phyloP scores from a whole-genome alignment of 1,140 invertebrate genomes.

The Yoshiicerus persimilis region DNA sequence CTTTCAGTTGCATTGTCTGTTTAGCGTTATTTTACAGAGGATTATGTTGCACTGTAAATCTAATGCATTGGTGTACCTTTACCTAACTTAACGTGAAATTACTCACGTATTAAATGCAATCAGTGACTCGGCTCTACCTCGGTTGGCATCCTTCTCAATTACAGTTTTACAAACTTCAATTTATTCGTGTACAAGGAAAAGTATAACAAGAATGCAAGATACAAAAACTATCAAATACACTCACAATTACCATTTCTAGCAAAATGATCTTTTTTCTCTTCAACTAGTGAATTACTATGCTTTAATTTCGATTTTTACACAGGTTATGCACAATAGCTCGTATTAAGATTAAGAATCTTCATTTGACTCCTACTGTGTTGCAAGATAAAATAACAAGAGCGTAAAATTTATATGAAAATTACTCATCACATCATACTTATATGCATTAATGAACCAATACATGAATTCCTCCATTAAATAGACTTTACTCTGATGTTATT shows the following conservation, averaged over 20 bases:
- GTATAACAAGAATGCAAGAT: neutral
- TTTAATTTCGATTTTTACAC: neutral
- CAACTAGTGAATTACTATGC: neutral
- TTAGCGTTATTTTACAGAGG: neutral
- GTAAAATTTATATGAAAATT: neutral
- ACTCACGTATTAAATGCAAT: neutral
- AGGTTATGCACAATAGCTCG: neutral
- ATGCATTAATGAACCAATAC: neutral
- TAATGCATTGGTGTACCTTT: neutral
- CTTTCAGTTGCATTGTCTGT: neutral
- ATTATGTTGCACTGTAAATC: neutral
- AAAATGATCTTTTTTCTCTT: no score
- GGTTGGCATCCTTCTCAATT: neutral
- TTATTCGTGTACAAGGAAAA: neutral
- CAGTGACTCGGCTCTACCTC: neutral
- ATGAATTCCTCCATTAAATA: neutral
- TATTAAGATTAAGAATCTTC: neutral
- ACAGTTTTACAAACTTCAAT: neutral
- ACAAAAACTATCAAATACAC: neutral
- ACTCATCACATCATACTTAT: neutral
- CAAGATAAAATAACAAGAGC: neutral
- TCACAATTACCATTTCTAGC: neutral
- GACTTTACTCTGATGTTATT: no score
- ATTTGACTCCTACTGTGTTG: neutral
- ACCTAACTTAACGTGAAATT: conserved; percentile 1